Evolutionary conservation across 2,888 invertebrate species (phyloP), one percentile per base, ranked within the genome.

Genomic region (Agapostemon virescens): DNA sequence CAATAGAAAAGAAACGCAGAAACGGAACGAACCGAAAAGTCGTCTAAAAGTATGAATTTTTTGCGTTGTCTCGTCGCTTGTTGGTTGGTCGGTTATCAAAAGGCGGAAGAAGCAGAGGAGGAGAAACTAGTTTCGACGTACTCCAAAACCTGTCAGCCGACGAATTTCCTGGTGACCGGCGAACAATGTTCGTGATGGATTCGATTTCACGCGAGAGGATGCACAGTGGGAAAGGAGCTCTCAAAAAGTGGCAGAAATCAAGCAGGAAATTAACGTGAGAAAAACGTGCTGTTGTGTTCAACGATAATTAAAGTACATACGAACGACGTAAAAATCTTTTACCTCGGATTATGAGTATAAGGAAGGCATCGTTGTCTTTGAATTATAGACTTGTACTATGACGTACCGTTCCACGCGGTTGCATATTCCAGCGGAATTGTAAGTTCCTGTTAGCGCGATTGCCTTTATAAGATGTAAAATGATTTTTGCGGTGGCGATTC

Each of bases 141-240:
- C 58, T 49, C n/a, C n/a, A 49, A 15, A 38, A 36, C 33, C 36
- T n/a, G 26, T 23, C 36, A 20, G 20, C 20, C 20, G 1, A 13
- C 5, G 73, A n/a, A 55, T 67, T 52, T 66, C 58, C 69, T 26
- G 42, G 63, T 26, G 45, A 0, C 30, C 15, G 9, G 5, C 42
- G 72, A 55, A 61, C 67, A 67, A 74, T 42, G 68, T 69, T 45
- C 30, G 63, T 4, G 42, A 26, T 15, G 42, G 20, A 42, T 69
- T 64, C 63, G 45, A 77, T 67, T 64, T 77, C 45, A 26, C 42
- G 61, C 45, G 23, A 1, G 15, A 45, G 5, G 20, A 30, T 13
- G 36, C 20, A n/a, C n/a, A n/a, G 49, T n/a, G n/a, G 2, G 9
- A 20, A 7, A 38, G 6, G 38, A 9, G 11, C n/a, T 49, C 49